Percentiles rank a stretch among this genome's conserved stretches.
Conservation (phyloP, 2,797 vertebrate species). For the Steatocranus sp. region DNA sequence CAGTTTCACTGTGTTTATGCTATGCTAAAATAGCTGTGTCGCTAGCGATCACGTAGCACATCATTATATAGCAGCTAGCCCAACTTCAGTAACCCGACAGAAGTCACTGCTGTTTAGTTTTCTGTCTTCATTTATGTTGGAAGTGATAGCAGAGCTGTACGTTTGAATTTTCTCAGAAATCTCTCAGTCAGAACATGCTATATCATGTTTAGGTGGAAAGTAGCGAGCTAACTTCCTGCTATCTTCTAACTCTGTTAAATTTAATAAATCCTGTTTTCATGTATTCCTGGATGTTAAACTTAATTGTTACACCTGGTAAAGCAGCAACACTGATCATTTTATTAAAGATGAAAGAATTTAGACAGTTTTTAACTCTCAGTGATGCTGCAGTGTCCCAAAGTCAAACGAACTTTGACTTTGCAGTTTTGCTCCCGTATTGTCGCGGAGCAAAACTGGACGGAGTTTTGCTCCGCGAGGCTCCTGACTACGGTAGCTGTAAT, state of each 20-base stretch:
- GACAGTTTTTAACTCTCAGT: background rate
- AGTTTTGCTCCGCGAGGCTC: fast-evolving
- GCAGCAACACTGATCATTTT: fast-evolving
- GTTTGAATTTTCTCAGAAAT: fast-evolving
- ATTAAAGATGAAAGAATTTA: background rate
- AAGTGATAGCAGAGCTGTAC: fast-evolving
- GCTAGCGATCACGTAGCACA: too few species aligned
- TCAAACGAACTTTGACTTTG: background rate
- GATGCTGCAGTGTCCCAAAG: fast-evolving
- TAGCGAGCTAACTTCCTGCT: background rate
- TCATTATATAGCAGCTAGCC: too few species aligned
- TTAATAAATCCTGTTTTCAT: background rate
- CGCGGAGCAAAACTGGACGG: fast-evolving
- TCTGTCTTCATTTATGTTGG: background rate
- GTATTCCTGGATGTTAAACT: background rate
- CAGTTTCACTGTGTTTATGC: fast-evolving
- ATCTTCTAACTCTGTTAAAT: background rate
- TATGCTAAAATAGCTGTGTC: too few species aligned
- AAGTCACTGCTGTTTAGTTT: too few species aligned
- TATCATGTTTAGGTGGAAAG: fast-evolving
- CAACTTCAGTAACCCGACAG: too few species aligned
- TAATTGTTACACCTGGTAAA: background rate
- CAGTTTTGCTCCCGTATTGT: too few species aligned
- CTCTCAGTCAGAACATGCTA: background rate
- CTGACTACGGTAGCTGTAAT: background rate